Conservation (phyloP, 2,113 vertebrate genomes). For the Vanacampus margaritifer region DNA sequence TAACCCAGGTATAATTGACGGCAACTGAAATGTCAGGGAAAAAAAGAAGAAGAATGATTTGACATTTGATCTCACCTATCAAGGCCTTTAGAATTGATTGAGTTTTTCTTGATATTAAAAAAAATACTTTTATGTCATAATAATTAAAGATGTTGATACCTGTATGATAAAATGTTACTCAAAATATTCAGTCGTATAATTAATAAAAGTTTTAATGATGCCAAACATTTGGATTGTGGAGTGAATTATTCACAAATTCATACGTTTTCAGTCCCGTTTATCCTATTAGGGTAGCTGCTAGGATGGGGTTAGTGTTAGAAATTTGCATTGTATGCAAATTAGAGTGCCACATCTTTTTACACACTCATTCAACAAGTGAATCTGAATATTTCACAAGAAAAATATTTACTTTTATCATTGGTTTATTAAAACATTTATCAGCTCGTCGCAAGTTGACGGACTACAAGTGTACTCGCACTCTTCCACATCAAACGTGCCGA, state of each 20-base stretch:
- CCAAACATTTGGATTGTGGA: too few species aligned
- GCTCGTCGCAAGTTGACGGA: conserved; percentile 20
- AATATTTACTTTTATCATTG: conserved; percentile 3
- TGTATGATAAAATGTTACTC: too few species aligned
- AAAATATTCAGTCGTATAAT: too few species aligned
- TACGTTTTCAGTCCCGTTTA: too few species aligned
- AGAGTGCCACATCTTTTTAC: background rate
- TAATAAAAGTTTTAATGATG: too few species aligned
- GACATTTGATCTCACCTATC: background rate
- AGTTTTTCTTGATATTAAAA: background rate
- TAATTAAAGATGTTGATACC: background rate
- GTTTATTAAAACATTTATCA: background rate
- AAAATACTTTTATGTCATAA: background rate
- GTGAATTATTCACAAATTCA: too few species aligned
- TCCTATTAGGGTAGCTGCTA: too few species aligned
- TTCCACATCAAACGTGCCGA: conserved; percentile 47
- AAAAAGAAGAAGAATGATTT: too few species aligned
- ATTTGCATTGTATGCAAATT: background rate
- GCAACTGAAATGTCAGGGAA: too few species aligned
- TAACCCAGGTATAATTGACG: too few species aligned
- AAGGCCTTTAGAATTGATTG: background rate
- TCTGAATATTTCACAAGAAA: background rate
- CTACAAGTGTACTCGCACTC: conserved; percentile 23
- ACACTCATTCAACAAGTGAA: background rate
- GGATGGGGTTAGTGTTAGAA: background rate